Evolutionary conservation across 2,113 vertebrate species (phyloP), one percentile per base, ranked within the genome.

Genomic region (Ageneiosus marmoratus): DNA sequence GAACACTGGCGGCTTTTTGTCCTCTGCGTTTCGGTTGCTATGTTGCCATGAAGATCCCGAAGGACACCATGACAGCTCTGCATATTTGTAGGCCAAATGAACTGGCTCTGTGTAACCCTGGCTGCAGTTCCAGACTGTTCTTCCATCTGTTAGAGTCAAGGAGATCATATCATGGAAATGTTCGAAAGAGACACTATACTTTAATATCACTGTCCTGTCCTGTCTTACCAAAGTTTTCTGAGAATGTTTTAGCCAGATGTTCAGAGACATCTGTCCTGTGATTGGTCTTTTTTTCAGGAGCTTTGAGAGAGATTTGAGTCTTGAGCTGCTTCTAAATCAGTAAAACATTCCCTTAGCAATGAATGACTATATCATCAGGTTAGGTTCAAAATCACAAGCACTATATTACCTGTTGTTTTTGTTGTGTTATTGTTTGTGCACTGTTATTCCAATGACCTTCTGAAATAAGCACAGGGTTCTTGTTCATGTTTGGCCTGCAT

Each of bases 191-290:
- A 60, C 9, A 10, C 29, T 12, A 46, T 48, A 12, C 15, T 24
- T 12, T n/a, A 1, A 18, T n/a, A 16, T 32, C 7, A 18, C n/a
- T 58, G 27, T 34, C 6, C 51, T 22, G 1, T 63, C 24, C 27
- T 62, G 37, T 77, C 79, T 70, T 88, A 89, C 88, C 77, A 41
- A 73, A 60, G 3, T 11, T 77, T 73, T 80, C 87, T 20, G 77
- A 67, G 56, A 27, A n/a, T 11, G 12, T 34, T 55, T 51, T 82
- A 41, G 44, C 73, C 20, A 58, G 63, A 60, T 75, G 78, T 83
- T 51, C 44, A 16, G 60, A 48, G 65, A 72, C 7, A 3, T 81
- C 53, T 15, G 5, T 83, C 79, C 73, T 69, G 4, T 67, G 65
- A 60, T 78, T 22, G 8, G 75, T 75, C 11, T 69, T 67, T 5